These are phyloP conservation scores for Aleiodes sp. DNA, from an alignment of 1,140 invertebrate species.

Conservation along the genomic window DNA sequence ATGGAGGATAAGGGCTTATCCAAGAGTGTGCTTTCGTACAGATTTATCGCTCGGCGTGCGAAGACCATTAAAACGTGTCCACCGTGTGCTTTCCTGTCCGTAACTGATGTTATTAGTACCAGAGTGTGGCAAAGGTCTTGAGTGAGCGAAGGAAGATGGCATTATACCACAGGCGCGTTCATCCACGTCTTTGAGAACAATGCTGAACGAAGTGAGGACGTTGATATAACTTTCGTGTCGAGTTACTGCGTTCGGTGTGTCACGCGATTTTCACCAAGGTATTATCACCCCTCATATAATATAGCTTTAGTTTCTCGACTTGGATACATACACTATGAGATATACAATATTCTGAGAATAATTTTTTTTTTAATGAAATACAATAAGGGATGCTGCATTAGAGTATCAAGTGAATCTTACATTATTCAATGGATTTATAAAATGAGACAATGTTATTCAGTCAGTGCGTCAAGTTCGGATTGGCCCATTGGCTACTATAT, in stretches of 20 bases:
- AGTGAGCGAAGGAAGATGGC: constrained; percentile 47
- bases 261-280: constrained; percentile 55
- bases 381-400: background rate
- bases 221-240: constrained; percentile 54
- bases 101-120: background rate
- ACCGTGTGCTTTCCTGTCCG: constrained; percentile 19
- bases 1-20: constrained; percentile 26
- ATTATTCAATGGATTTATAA: constrained; percentile 18
- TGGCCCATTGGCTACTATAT: background rate
- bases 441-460: background rate
- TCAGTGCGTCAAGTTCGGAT: background rate
- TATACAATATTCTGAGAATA: background rate
- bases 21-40: background rate
- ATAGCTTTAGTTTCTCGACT: too few relatives aligned
- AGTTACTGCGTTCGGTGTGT: constrained; percentile 34
- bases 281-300: too few relatives aligned
- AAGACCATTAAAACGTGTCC: constrained; percentile 41
- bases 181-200: constrained; percentile 44
- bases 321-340: background rate
- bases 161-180: constrained; percentile 41
- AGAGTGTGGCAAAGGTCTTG: background rate
- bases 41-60: constrained; percentile 11
- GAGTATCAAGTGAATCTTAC: constrained; percentile 2
- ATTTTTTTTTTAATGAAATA: too few relatives aligned
- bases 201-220: constrained; percentile 60